These are phyloP conservation scores for Phaethornis superciliosus DNA, from an alignment of 2,113 vertebrate genomes.

Conservation along the genomic window DNA sequence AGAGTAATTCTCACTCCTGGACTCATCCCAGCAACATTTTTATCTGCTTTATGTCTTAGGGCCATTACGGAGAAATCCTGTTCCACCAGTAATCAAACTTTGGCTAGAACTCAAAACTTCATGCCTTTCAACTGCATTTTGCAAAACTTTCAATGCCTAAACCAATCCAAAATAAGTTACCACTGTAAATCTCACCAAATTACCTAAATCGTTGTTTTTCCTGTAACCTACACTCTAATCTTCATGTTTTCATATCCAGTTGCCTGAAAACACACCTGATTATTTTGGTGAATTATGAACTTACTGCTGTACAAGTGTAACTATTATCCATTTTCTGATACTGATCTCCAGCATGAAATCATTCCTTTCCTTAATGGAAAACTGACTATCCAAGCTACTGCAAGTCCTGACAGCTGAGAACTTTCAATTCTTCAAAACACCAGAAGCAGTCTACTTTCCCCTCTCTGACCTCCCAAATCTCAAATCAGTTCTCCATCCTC, in stretches of 20 bases:
- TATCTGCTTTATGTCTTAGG: neutral
- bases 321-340: neutral
- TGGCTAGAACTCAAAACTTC: constrained; percentile 28
- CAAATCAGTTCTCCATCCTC: neutral
- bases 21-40: neutral
- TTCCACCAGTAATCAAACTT: neutral
- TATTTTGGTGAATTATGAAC: neutral
- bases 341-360: neutral
- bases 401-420: neutral
- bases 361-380: neutral
- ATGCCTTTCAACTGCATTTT: neutral
- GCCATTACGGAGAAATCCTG: constrained; percentile 3
- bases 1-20: neutral
- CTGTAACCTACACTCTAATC: neutral
- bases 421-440: neutral
- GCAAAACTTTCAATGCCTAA: neutral
- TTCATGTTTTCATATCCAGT: neutral
- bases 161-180: neutral
- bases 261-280: neutral
- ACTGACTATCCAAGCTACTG: neutral
- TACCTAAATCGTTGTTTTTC: neutral
- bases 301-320: neutral
- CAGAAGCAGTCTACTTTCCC: neutral
- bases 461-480: neutral
- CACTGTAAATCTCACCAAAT: neutral